Evolutionary conservation across 2,797 vertebrate genomes (phyloP), one percentile per base, ranked within the genome.

Genomic region (Bovichtus diacanthus): DNA sequence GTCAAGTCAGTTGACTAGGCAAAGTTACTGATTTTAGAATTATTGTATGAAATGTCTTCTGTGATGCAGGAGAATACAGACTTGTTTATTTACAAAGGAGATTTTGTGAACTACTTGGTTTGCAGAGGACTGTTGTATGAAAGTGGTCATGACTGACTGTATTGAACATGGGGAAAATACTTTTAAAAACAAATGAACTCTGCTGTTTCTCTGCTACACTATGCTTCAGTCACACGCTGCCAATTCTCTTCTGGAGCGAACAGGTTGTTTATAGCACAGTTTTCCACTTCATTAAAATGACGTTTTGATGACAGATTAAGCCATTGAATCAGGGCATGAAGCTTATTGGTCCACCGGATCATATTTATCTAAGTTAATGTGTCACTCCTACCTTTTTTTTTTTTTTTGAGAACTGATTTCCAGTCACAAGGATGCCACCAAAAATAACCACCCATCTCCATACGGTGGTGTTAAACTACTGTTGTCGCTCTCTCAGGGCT

Each of bases 401-500:
- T n/a, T n/a, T n/a, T n/a, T 44, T 62, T 29, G 34, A 77, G 12
- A 78, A 83, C 9, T 21, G 25, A 76, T 80, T 76, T 70, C 41
- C 46, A 69, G 55, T 82, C n/a, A 65, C 65, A 67, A 59, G 47
- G 51, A 77, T 74, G 60, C 61, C 84, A 76, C 71, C 51, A 74
- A 59, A n/a, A 79, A 76, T 58, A 51, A 51, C 63, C 62, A 72
- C 50, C 50, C 12, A 16, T 72, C 39, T 81, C 59, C 43, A 75
- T 29, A 29, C 3, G 21, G 76, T 79, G 61, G 66, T 65, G 69
- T 67, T 63, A 53, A 74, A 76, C 76, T 81, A 67, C 79, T 82
- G 71, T 34, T 80, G 53, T 82, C 44, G 25, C 56, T 84, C 84
- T 82, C 85, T 93, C 91, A 85, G 90, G 86, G 77, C 60, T 89